Evolutionary conservation across 2,797 vertebrate species (phyloP), one percentile per base, ranked within the genome.

Genomic region (Galaxias olidus): DNA sequence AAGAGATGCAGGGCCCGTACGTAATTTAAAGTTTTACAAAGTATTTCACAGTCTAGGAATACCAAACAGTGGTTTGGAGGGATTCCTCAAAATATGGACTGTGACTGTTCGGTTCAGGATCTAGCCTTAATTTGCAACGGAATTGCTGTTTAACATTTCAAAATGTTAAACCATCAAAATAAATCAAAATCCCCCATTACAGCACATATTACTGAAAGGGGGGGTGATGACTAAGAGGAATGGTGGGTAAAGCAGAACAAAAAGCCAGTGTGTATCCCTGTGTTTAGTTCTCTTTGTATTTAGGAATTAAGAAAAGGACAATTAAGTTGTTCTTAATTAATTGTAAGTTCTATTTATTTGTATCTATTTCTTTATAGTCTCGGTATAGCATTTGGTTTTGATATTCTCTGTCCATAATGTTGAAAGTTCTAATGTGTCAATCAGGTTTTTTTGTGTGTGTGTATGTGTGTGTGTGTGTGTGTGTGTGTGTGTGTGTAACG

Each of bases 11-110:
- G 65, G 76, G 74, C 76, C 71, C 81, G 82, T 75, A 81, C 87
- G 87, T 88, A 81, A 86, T 89, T 89, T 90, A 79, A 89, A 88
- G 86, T 89, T 90, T 86, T 77, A 86, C 71, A 83, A 86, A 88
- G 85, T 84, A 74, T 86, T 73, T 82, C 80, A 82, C 82, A 72
- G 63, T 75, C 20, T 62, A 65, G 44, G 88, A 90, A 90, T 90
- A 86, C 59, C 61, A 88, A 90, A 69, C 62, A 81, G 76, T 9
- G 14, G 70, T 66, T 42, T 59, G 40, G 70, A 20, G 44, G 63
- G 69, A 50, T 72, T 64, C 74, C 72, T 77, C 78, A 72, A 65
- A 8, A 41, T 62, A 64, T 10, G 63, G 59, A 66, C 18, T 11
- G 44, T 48, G 20, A 18, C 60, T 76, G 54, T 45, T 59, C 12